These are phyloP conservation scores for Laupala kohalensis DNA, from an alignment of 1,140 invertebrate species.

Conservation along the genomic window DNA sequence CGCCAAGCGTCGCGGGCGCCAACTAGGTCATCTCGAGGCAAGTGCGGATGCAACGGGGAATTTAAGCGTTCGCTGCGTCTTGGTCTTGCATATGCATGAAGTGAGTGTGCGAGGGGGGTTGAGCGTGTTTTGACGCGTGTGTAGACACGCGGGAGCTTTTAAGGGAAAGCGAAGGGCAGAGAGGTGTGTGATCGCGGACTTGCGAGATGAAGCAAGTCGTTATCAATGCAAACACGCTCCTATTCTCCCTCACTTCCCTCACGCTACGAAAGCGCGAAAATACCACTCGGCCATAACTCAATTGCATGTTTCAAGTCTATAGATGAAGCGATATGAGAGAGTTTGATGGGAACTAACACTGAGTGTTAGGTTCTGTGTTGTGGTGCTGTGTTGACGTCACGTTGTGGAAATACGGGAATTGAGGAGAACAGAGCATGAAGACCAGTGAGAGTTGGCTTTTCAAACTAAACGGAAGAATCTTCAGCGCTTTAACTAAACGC, in stretches of 20 bases:
- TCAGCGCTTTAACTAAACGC: no score
- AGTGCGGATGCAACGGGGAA: no score
- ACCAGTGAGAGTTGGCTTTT: no score
- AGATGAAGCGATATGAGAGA: background rate
- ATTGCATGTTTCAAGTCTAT: background rate
- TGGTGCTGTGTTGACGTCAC: no score
- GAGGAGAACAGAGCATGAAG: no score
- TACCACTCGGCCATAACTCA: background rate
- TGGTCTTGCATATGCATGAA: background rate
- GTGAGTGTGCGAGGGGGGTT: background rate
- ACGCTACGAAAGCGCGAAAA: background rate
- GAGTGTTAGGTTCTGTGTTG: no score
- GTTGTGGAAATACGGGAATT: background rate
- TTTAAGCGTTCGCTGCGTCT: background rate
- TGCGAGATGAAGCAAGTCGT: background rate
- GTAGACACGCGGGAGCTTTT: background rate
- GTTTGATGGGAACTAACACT: background rate
- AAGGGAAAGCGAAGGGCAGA: background rate
- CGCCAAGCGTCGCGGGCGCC: no score
- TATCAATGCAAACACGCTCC: background rate
- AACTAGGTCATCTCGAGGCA: no score
- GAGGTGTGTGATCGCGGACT: no score
- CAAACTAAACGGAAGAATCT: no score
- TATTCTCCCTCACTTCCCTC: no score
- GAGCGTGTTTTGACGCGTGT: background rate